Evolutionary conservation across 2,113 vertebrate species (phyloP), one percentile per base, ranked within the genome.

Genomic region (Podilymbus podiceps): DNA sequence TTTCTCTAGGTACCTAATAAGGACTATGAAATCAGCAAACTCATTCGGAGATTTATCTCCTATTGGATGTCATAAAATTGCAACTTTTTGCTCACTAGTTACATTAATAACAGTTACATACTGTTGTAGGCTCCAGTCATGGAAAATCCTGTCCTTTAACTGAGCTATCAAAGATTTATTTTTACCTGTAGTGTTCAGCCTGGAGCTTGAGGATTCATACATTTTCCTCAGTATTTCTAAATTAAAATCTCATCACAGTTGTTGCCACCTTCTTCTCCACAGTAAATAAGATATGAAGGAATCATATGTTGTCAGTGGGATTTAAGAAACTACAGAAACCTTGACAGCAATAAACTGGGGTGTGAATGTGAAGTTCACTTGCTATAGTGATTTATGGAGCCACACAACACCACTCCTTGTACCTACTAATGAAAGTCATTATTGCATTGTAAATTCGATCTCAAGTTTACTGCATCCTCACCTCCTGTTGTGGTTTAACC

Each of bases 241-340:
- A 96, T 76, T 90, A 88, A 94, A 91, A 88, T 73, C 81, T 85
- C 56, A 90, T 88, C 74, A 72, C 52, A 64, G 35, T 35, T 79
- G 60, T 52, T 56, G 11, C 23, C 38, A 67, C 52, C 24, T 60
- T 75, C 30, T 68, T 8, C 24, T 62, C 22, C 0, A 0, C 44
- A 63, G 44, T 72, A 91, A 95, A 85, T 38, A 67, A 78, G 28
- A 38, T 42, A 68, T 21, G 15, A 91, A 78, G 16, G 66, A 72
- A 82, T 60, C 18, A 15, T 27, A 69, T 56, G 50, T 46, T 53
- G 31, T 49, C 59, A 47, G 44, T 17, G 35, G 49, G 33, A 82
- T 85, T 82, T 85, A 72, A 91, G 69, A 88, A 79, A 86, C 15
- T 44, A 33, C 30, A 64, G 58, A 85, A 72, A 40, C 15, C 28